Conservation (phyloP, 2,113 vertebrate species). For the Ammodytes dubius region DNA sequence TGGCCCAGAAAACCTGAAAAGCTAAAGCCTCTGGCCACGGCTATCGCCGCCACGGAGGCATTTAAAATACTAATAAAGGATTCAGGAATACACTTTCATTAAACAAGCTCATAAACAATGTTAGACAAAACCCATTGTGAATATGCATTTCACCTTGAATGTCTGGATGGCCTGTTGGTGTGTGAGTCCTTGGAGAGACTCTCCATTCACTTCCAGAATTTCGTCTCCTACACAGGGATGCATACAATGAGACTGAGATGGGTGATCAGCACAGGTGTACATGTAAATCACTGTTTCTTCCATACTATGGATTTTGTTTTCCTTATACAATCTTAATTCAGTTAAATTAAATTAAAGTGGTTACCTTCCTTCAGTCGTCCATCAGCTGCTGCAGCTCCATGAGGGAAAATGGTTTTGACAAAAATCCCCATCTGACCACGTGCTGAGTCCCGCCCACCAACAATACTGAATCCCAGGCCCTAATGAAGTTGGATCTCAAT, state of each 20-base stretch:
- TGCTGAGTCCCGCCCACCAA: constrained; percentile 96
- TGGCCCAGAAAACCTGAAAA: no score
- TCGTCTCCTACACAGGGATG: constrained; percentile 88
- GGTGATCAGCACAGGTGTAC: not conserved
- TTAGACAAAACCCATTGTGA: not conserved
- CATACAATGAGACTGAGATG: not conserved
- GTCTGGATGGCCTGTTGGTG: constrained; percentile 97
- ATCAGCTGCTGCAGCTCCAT: constrained; percentile 94
- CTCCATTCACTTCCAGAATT: constrained; percentile 96
- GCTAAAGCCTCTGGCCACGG: no score
- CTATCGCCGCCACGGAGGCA: no score
- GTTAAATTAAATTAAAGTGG: not conserved
- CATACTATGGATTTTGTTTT: not conserved
- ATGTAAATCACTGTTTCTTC: not conserved
- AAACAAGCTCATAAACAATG: not conserved
- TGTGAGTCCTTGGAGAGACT: constrained; percentile 95
- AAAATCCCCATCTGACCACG: constrained; percentile 98
- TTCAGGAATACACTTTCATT: not conserved
- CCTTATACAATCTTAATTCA: not conserved
- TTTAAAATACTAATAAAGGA: not conserved
- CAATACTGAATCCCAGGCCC: constrained; percentile 98
- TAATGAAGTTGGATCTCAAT: constrained; percentile 54
- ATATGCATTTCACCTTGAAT: constrained; percentile 90
- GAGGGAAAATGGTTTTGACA: constrained; percentile 97
- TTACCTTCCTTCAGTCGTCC: constrained; percentile 96